These are phyloP conservation scores for Nycticryphes semicollaris DNA, from an alignment of 2,113 vertebrate genomes.

Conservation along the genomic window DNA sequence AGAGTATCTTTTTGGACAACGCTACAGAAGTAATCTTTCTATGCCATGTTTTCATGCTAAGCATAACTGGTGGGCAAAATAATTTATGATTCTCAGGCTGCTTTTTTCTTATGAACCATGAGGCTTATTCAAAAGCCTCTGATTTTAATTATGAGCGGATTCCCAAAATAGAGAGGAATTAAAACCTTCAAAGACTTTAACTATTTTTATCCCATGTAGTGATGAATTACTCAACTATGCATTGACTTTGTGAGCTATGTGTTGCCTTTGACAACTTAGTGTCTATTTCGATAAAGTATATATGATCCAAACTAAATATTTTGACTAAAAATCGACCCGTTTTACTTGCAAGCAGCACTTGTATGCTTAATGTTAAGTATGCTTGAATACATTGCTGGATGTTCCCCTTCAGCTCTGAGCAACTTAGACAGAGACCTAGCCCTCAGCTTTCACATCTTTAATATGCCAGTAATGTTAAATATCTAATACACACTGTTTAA, in stretches of 20 bases:
- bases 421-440: neutral
- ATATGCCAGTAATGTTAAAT: neutral
- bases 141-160: neutral
- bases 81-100: neutral
- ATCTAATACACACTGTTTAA: neutral
- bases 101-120: neutral
- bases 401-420: neutral
- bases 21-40: neutral
- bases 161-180: neutral
- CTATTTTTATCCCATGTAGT: neutral
- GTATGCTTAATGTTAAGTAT: neutral
- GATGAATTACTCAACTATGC: neutral
- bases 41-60: neutral
- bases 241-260: neutral
- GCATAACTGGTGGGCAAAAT: neutral
- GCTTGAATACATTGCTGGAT: neutral
- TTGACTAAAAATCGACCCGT: neutral
- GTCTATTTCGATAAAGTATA: neutral
- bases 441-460: neutral
- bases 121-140: neutral
- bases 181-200: neutral
- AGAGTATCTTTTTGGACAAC: neutral
- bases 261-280: neutral
- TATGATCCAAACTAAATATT: neutral
- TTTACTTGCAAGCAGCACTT: neutral